These are phyloP conservation scores for Terrapene triunguis DNA, from an alignment of 2,113 vertebrate species.

Conservation along the genomic window DNA sequence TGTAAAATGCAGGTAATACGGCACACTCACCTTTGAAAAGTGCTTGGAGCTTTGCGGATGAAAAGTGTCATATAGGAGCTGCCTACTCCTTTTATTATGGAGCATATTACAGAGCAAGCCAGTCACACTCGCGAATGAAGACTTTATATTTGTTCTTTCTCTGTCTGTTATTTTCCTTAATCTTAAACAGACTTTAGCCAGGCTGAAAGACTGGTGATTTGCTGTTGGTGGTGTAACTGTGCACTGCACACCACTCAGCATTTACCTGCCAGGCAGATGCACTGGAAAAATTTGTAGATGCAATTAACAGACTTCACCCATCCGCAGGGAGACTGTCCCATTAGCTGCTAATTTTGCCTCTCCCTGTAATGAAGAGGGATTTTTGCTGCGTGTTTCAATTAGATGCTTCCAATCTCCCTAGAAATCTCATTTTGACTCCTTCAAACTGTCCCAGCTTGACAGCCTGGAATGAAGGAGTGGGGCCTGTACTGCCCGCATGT, in stretches of 20 bases:
- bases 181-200: fast-evolving
- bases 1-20: background rate
- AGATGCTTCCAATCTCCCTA: background rate
- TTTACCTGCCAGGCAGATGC: fast-evolving
- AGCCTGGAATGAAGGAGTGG: background rate
- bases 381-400: fast-evolving
- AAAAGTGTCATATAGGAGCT: background rate
- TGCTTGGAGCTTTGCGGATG: background rate
- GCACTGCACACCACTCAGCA: fast-evolving
- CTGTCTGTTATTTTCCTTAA: background rate
- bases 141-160: background rate
- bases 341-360: background rate
- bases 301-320: fast-evolving
- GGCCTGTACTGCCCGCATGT: background rate
- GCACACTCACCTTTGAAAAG: background rate
- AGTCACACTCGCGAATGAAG: background rate
- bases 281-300: fast-evolving
- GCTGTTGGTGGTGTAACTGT: fast-evolving
- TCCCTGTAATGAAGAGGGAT: background rate
- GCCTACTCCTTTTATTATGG: background rate
- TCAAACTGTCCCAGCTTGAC: fast-evolving
- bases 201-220: fast-evolving
- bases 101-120: background rate
- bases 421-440: background rate
- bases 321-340: fast-evolving